Conservation (phyloP, 1,140 invertebrate genomes). For the Hestina assimilis region DNA sequence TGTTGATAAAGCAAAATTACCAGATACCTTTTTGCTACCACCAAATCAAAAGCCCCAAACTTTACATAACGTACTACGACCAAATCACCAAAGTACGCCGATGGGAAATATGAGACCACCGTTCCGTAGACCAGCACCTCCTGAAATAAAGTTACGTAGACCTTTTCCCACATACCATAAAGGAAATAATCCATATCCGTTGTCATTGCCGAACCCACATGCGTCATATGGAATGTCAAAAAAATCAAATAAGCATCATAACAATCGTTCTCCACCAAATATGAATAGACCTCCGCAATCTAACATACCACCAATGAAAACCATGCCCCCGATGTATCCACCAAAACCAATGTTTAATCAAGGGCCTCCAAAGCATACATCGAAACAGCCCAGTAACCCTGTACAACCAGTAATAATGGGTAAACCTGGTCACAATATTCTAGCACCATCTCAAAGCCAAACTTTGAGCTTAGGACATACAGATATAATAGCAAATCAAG, state of each 20-base stretch:
- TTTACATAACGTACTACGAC: slow-evolving; percentile 70
- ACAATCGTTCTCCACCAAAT: slow-evolving; percentile 47
- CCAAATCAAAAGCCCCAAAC: slow-evolving; percentile 70
- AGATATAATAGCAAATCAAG: slow-evolving; percentile 73
- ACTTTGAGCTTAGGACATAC: slow-evolving; percentile 70
- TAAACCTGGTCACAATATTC: slow-evolving; percentile 45
- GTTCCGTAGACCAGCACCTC: slow-evolving; percentile 62
- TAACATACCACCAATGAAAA: slow-evolving; percentile 60
- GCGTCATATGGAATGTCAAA: slow-evolving; percentile 47
- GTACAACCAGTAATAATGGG: slow-evolving; percentile 52
- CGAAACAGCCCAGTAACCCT: slow-evolving; percentile 31
- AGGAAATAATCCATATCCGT: slow-evolving; percentile 52
- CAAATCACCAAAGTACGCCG: slow-evolving; percentile 49
- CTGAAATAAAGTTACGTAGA: slow-evolving; percentile 69
- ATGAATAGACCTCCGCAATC: slow-evolving; percentile 49
- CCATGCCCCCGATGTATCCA: slow-evolving; percentile 45
- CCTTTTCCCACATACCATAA: slow-evolving; percentile 56
- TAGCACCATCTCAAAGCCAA: slow-evolving; percentile 48
- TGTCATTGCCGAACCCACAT: slow-evolving; percentile 59
- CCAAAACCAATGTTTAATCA: slow-evolving; percentile 47
- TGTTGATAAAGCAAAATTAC: slow-evolving; percentile 53
- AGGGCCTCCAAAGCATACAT: slow-evolving; percentile 32
- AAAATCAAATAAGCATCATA: slow-evolving; percentile 55
- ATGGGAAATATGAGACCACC: slow-evolving; percentile 54
- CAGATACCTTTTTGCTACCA: slow-evolving; percentile 57